Evolutionary conservation across 2,797 vertebrate genomes (phyloP).

Genomic region (Melanotaenia parkinsoni): DNA sequence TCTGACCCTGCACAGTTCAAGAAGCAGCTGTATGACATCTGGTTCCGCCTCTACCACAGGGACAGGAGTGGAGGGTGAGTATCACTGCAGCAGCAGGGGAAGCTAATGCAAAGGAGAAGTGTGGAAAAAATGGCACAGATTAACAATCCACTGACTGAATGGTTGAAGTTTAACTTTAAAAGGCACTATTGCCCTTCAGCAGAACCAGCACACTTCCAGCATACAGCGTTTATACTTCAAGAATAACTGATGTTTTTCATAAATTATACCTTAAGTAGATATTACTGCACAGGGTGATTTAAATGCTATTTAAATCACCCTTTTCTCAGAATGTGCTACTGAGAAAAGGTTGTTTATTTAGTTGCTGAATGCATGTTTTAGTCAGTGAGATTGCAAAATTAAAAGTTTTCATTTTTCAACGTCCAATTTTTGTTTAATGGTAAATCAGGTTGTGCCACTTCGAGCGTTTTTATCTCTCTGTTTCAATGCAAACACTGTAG

Average conservation of each 20-base stretch:
- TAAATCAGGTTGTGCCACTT: background rate
- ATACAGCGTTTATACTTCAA: too few species aligned
- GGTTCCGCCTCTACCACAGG: conserved; percentile 89
- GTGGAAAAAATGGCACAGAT: background rate
- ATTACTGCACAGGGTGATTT: background rate
- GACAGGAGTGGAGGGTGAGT: conserved; percentile 83
- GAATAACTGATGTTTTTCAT: too few species aligned
- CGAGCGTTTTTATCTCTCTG: background rate
- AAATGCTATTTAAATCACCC: background rate
- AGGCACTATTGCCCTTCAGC: background rate
- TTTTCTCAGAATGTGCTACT: background rate
- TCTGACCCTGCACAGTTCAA: conserved; percentile 81
- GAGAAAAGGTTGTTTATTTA: background rate
- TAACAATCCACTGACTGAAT: conserved; percentile 11
- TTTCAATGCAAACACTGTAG: conserved; percentile 1
- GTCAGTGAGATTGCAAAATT: background rate
- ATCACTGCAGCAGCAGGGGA: conserved; percentile 31
- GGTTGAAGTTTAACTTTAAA: background rate
- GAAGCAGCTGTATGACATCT: conserved; percentile 86
- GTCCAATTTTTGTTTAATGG: background rate
- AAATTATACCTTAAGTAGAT: too few species aligned
- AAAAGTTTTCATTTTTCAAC: background rate
- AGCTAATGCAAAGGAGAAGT: background rate
- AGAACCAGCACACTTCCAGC: background rate
- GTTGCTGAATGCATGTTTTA: background rate